A percentile compares a stretch with the other conserved stretches of the same genome.
These are phyloP conservation scores for Misgurnus mizolepis DNA, from an alignment of 2,113 vertebrate genomes.

Conservation along the genomic window DNA sequence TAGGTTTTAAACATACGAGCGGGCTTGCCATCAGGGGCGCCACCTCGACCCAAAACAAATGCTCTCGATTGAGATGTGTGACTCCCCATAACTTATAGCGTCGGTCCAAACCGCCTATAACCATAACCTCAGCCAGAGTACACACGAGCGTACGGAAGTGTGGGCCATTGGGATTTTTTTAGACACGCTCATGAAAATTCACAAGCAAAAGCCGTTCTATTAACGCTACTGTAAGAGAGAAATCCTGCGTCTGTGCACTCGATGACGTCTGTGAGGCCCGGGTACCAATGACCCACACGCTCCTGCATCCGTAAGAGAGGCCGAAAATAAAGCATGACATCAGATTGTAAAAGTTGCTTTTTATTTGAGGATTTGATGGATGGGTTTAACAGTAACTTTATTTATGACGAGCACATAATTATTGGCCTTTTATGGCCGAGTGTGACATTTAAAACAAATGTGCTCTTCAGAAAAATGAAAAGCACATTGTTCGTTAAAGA, in stretches of 20 bases:
- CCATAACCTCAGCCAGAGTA: slow-evolving; percentile 71
- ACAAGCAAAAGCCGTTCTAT: slow-evolving; percentile 57
- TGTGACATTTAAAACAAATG: slow-evolving; percentile 61
- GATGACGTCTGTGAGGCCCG: slow-evolving; percentile 58
- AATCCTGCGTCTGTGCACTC: slow-evolving; percentile 40
- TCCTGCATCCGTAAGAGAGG: background rate
- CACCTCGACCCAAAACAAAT: slow-evolving; percentile 64
- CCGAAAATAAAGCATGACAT: slow-evolving; percentile 62
- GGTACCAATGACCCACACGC: slow-evolving; percentile 41
- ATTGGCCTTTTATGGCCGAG: slow-evolving; percentile 52
- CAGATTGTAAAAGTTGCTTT: slow-evolving; percentile 60
- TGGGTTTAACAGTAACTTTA: slow-evolving; percentile 55
- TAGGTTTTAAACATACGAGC: slow-evolving; percentile 58
- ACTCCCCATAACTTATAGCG: slow-evolving; percentile 72
- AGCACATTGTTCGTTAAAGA: slow-evolving; percentile 59
- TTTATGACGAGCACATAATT: slow-evolving; percentile 57
- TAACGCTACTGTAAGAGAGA: slow-evolving; percentile 52
- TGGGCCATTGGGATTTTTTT: slow-evolving; percentile 47
- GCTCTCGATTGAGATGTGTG: slow-evolving; percentile 63
- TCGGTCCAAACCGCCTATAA: slow-evolving; percentile 62
- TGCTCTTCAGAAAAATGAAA: slow-evolving; percentile 56
- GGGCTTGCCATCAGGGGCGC: slow-evolving; percentile 54
- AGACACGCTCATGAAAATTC: slow-evolving; percentile 73
- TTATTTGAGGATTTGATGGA: slow-evolving; percentile 46
- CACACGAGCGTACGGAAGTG: slow-evolving; percentile 62